Evolutionary conservation across 2,797 vertebrate species (phyloP).

Genomic region (Lepus townsendii): DNA sequence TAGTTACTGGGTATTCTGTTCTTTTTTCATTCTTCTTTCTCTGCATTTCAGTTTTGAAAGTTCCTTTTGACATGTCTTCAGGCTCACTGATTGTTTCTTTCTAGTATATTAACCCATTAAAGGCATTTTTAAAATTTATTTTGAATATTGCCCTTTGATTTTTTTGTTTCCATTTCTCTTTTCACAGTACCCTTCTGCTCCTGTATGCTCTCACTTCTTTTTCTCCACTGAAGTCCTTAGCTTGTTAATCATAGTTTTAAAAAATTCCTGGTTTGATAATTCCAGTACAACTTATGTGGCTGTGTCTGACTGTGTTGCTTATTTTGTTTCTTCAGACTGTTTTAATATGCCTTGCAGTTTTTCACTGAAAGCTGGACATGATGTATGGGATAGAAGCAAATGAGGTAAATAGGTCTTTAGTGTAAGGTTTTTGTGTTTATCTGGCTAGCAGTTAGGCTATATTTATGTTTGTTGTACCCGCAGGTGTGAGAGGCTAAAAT

Average conservation of each 20-base stretch:
- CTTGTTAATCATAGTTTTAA: neutral
- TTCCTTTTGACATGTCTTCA: neutral
- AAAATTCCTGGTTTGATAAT: neutral
- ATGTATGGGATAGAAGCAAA: neutral
- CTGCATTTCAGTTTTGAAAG: neutral
- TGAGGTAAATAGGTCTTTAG: neutral
- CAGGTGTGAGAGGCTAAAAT: conserved; percentile 8
- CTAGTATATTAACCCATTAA: neutral
- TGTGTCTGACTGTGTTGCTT: neutral
- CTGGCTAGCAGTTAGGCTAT: neutral
- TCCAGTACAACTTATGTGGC: neutral
- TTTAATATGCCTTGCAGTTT: conserved; percentile 16
- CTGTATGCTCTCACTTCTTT: neutral
- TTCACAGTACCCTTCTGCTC: neutral
- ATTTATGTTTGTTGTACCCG: neutral
- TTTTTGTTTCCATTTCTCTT: conserved; percentile 10
- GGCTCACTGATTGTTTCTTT: neutral
- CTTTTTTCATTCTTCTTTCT: neutral
- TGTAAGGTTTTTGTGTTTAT: neutral
- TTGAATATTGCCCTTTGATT: neutral
- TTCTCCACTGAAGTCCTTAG: neutral
- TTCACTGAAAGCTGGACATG: neutral
- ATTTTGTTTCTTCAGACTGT: neutral
- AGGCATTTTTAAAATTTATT: neutral
- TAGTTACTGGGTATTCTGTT: neutral